Evolutionary conservation across 1,140 invertebrate species (phyloP).

Genomic region (Artemia franciscana): DNA sequence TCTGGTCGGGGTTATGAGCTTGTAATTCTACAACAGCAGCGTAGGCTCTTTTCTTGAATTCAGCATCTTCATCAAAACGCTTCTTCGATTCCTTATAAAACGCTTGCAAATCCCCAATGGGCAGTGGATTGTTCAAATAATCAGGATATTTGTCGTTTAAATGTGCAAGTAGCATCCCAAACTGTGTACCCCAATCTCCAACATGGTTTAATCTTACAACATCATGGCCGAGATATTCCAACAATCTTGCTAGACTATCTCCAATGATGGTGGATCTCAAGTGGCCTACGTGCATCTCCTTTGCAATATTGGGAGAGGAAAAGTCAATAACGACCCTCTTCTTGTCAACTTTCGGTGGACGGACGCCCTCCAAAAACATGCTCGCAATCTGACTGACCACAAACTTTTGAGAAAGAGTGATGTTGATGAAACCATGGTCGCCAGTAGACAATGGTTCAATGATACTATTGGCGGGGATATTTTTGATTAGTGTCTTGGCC

Average conservation of each 20-base stretch:
- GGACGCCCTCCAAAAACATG: conserved; percentile 45
- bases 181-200: conserved; percentile 99
- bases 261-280: conserved; percentile 91
- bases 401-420: conserved; percentile 47
- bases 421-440: conserved; percentile 85
- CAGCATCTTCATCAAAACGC: conserved; percentile 76
- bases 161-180: conserved; percentile 97
- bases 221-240: conserved; percentile 83
- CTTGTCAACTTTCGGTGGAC: conserved; percentile 35
- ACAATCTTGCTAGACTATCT: conserved; percentile 66
- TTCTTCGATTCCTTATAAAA: conserved; percentile 65
- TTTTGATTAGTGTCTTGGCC: conserved; percentile 47
- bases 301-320: conserved; percentile 98
- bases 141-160: conserved; percentile 80
- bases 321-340: conserved; percentile 74
- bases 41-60: conserved; percentile 89
- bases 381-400: conserved; percentile 32
- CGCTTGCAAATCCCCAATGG: conserved; percentile 75
- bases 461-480: conserved; percentile 34
- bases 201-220: conserved; percentile 84
- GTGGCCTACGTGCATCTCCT: conserved; percentile 99
- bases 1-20: conserved; percentile 52
- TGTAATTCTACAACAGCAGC: conserved; percentile 82
- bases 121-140: conserved; percentile 56
- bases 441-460: conserved; percentile 58